Evolutionary conservation across 2,888 invertebrate species (phyloP).

Genomic region (Drosophila nigritarsus): DNA sequence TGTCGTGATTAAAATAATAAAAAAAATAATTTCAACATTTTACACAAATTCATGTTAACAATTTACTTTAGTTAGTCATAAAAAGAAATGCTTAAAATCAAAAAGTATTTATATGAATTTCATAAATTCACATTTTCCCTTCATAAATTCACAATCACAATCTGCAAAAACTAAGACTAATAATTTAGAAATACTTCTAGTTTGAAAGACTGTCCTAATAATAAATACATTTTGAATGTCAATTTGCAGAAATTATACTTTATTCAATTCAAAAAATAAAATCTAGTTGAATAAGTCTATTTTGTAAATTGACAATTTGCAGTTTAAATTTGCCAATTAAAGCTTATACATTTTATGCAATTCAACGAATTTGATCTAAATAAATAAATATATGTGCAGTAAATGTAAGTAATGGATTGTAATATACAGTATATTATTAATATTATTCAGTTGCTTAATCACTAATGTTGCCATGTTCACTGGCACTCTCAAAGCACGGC

Average conservation of each 20-base stretch:
- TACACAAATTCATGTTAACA: neutral
- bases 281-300: neutral
- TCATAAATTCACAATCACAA: neutral
- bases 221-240: neutral
- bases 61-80: neutral
- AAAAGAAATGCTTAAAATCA: neutral
- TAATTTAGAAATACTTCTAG: neutral
- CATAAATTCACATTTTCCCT: no score
- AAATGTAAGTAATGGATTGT: neutral
- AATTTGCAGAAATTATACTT: neutral
- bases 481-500: constrained; percentile 50
- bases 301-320: neutral
- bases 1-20: neutral
- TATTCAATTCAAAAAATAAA: no score
- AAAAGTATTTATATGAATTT: neutral
- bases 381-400: neutral
- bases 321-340: neutral
- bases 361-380: neutral
- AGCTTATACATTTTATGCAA: neutral
- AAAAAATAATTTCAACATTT: neutral
- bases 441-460: constrained; percentile 9
- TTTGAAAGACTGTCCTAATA: neutral
- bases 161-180: neutral
- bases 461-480: constrained; percentile 32
- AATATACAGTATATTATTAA: neutral